phyloP scores from a whole-genome alignment of 1,140 invertebrate species.

The Drosophila busckii region DNA sequence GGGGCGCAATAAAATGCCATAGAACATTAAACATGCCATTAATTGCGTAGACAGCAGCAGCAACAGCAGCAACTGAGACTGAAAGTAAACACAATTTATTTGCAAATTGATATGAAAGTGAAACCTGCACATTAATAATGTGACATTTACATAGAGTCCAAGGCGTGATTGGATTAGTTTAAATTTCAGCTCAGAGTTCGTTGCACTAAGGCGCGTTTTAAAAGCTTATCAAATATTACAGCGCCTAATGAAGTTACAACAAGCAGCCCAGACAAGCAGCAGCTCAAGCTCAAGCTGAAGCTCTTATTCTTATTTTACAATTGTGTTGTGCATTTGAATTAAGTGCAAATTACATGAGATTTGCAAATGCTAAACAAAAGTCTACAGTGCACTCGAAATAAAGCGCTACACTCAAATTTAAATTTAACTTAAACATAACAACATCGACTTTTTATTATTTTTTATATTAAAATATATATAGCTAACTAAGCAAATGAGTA shows the following conservation, averaged over 20 bases:
- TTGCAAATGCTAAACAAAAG: too few species aligned
- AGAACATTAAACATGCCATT: slow-evolving; percentile 63
- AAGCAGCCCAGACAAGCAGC: slow-evolving; percentile 28
- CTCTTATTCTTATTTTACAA: slow-evolving; percentile 41
- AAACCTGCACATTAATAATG: slow-evolving; percentile 20
- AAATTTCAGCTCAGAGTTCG: slow-evolving; percentile 27
- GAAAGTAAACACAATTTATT: slow-evolving; percentile 69
- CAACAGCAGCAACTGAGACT: slow-evolving; percentile 6
- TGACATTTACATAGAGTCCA: slow-evolving; percentile 12
- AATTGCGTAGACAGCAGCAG: slow-evolving; percentile 39
- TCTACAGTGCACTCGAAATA: too few species aligned
- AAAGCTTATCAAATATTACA: slow-evolving; percentile 47
- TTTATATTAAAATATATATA: too few species aligned
- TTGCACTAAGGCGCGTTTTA: slow-evolving; percentile 22
- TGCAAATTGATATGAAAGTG: slow-evolving; percentile 72
- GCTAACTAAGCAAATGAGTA: too few species aligned
- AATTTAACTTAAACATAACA: too few species aligned
- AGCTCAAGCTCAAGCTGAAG: slow-evolving; percentile 6
- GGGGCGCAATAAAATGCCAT: slow-evolving; percentile 45
- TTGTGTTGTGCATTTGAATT: slow-evolving; percentile 79
- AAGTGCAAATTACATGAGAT: slow-evolving; percentile 78
- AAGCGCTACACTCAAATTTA: too few species aligned
- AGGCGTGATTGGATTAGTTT: slow-evolving; percentile 4
- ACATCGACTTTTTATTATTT: too few species aligned
- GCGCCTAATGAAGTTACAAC: slow-evolving; percentile 59